Evolutionary conservation across 2,113 vertebrate genomes (phyloP).

Genomic region (Diphyllodes magnificus): DNA sequence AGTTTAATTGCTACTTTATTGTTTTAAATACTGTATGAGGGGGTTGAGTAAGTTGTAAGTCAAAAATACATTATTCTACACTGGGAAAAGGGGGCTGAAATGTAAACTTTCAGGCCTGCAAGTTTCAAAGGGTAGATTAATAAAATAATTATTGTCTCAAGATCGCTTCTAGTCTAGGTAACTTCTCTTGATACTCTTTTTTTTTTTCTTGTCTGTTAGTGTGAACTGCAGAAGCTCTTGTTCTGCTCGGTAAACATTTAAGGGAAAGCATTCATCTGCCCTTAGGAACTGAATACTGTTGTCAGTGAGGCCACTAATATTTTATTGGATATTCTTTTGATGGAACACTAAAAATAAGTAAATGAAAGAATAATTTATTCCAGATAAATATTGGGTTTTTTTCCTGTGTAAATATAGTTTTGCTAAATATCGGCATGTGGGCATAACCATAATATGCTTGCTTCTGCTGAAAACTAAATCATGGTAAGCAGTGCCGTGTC

Average conservation of each 20-base stretch:
- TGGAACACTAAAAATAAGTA: background rate
- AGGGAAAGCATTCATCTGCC: background rate
- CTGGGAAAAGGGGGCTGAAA: background rate
- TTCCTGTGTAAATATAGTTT: background rate
- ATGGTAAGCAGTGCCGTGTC: background rate
- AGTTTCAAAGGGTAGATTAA: background rate
- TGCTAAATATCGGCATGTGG: background rate
- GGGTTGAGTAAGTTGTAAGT: background rate
- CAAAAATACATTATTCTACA: background rate
- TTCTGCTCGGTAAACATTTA: background rate
- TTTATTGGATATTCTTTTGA: background rate
- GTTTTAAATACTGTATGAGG: background rate
- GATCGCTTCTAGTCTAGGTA: background rate
- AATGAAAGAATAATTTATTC: background rate
- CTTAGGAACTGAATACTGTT: background rate
- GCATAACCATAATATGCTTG: fast-evolving
- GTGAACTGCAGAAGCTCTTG: background rate
- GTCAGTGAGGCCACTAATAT: background rate
- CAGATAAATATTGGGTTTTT: background rate
- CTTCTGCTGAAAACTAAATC: background rate
- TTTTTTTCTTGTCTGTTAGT: background rate
- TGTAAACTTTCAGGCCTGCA: background rate
- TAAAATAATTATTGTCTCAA: background rate
- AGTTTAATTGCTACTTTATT: background rate
- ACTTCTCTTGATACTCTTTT: background rate